Base-by-base conservation (phyloP, 2,888 invertebrate species). In the Drosophila sordidapex region DNA sequence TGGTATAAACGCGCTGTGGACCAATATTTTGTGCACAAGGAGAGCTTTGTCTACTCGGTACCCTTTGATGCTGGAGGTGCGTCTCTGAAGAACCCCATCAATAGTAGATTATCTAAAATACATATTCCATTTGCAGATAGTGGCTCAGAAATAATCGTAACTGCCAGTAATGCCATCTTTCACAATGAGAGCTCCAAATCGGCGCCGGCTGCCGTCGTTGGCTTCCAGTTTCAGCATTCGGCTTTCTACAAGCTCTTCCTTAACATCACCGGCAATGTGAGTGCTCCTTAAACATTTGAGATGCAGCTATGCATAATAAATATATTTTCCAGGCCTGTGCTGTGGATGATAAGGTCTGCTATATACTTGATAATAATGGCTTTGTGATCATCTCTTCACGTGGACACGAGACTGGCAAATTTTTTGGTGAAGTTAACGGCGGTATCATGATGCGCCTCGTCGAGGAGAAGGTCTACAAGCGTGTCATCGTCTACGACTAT, bases 1-100 rank as follows among this genome's bases (percentile, higher is more conserved):
- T 98, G 97, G 97, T 98, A 98, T 92, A 96, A 96, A 74, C 95
- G 97, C 18, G 97, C 98, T 0, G 97, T 98, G 0, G 97, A 98
- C 82, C 97, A 97, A 86, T 96, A 97, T 93, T 96, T 96, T 90
- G 94, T 96, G 18, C 95, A 97, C 78, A 95, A 96, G 0, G 95
- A 96, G 36, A 97, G 97, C 86, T 98, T 97, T 91, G 97, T 98
- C 0, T 98, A 97, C 92, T 96, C 96, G 2, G 95, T 96, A 52
- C 96, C 96, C 29, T 95, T 96, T 89, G 95, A 96, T 91, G 91
- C 92, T n/a, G 93, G 92, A 63, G 93, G 92, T 92, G 43, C 33
- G 77, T 76, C 1, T 2, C 2, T 0, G 8, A 21, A 4, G 13
- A 27, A 5, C 1, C 13, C 8, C n/a, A 7, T 21, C 4, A 38